Evolutionary conservation across 2,888 invertebrate genomes (phyloP).

Genomic region (Drosophila aldrichi): DNA sequence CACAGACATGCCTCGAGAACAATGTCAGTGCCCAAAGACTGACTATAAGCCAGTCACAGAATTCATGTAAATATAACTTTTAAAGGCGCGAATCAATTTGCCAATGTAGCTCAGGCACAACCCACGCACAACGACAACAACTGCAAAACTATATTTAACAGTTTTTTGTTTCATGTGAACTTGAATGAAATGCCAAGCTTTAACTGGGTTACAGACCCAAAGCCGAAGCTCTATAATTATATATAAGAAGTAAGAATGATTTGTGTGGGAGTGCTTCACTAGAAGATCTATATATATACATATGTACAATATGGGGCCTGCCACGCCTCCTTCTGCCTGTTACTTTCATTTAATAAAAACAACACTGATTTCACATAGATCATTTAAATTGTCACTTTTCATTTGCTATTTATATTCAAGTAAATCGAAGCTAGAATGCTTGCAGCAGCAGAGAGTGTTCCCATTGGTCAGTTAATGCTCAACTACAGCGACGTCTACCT

Average conservation of each 20-base stretch:
- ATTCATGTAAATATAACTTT: conserved; percentile 43
- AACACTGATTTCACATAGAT: no score
- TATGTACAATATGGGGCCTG: no score
- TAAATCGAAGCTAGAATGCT: no score
- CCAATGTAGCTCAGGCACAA: conserved; percentile 42
- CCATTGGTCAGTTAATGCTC: no score
- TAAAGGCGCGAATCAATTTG: conserved; percentile 75
- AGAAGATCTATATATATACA: neutral
- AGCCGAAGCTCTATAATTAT: conserved; percentile 55
- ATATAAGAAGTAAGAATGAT: neutral
- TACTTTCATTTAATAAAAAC: no score
- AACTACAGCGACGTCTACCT: no score
- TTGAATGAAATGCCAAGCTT: conserved; percentile 73
- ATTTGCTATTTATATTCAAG: no score
- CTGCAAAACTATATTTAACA: conserved; percentile 18
- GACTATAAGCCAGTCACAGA: neutral
- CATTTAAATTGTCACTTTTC: no score
- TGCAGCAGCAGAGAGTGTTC: no score
- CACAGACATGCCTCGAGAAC: conserved; percentile 43
- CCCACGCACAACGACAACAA: conserved; percentile 61
- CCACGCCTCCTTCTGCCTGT: no score
- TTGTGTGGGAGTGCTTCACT: neutral
- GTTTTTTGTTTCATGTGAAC: conserved; percentile 61
- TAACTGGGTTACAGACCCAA: conserved; percentile 72
- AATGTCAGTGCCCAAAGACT: conserved; percentile 30